phyloP scores from a whole-genome alignment of 2,113 vertebrate species.

The Onychostruthus taczanowskii region DNA sequence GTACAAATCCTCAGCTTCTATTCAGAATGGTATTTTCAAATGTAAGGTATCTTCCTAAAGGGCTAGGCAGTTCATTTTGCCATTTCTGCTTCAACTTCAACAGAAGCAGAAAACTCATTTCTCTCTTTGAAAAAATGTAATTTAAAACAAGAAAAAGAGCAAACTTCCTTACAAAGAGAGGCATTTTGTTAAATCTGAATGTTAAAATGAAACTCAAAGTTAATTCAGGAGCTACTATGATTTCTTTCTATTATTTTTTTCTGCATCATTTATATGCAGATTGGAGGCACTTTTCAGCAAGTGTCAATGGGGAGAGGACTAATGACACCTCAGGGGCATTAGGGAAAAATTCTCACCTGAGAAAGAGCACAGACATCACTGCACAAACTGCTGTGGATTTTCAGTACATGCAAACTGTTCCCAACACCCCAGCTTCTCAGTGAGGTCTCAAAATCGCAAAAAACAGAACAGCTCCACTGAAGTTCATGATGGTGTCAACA shows the following conservation, averaged over 20 bases:
- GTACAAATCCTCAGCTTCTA: not conserved
- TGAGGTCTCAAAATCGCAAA: not conserved
- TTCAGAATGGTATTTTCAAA: conserved; percentile 30
- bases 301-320: not conserved
- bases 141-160: conserved; percentile 44
- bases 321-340: not conserved
- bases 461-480: not conserved
- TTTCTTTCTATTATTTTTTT: conserved; percentile 2
- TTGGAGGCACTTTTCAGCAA: not conserved
- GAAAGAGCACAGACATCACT: not conserved
- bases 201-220: conserved; percentile 1
- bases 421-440: not conserved
- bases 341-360: not conserved
- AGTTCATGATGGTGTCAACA: not conserved
- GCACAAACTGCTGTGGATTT: not conserved
- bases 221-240: not conserved
- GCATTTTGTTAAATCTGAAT: not conserved
- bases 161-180: not conserved
- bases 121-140: conserved; percentile 11
- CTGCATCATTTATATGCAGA: not conserved
- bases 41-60: conserved; percentile 9
- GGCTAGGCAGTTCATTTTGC: conserved; percentile 30
- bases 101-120: conserved; percentile 34
- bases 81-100: conserved; percentile 5
- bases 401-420: not conserved